Evolutionary conservation across 2,888 invertebrate genomes (phyloP).

Genomic region (Mimachlamys varia): DNA sequence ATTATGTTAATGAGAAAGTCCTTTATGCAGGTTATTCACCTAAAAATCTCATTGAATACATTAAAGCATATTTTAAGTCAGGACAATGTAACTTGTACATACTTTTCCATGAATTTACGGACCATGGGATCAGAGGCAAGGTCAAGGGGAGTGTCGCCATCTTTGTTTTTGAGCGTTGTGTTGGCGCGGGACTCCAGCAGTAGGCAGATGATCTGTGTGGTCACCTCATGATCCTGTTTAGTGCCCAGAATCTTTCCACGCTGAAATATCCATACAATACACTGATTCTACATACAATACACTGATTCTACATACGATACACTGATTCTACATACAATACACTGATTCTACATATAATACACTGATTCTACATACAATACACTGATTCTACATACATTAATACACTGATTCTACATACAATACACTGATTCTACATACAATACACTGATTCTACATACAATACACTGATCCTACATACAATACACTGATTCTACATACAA

Average conservation of each 20-base stretch:
- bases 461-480: not conserved
- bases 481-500: not conserved
- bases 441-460: not conserved
- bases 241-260: not conserved
- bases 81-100: slow-evolving; percentile 6
- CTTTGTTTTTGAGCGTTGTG: slow-evolving; percentile 57
- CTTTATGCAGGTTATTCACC: no score
- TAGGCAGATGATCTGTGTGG: slow-evolving; percentile 58
- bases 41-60: no score
- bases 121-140: slow-evolving; percentile 58
- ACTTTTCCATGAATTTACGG: slow-evolving; percentile 60
- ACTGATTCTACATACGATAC: not conserved
- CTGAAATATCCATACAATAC: not conserved
- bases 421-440: not conserved
- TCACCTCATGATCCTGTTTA: not conserved
- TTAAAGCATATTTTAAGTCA: no score
- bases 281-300: no score
- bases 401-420: not conserved
- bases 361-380: not conserved
- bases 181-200: slow-evolving; percentile 61
- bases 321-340: not conserved
- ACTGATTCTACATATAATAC: not conserved
- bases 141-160: slow-evolving; percentile 63
- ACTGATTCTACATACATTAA: not conserved
- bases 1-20: no score